Base-by-base conservation (phyloP, 2,113 vertebrate species). In the Amphiprion ocellaris region DNA sequence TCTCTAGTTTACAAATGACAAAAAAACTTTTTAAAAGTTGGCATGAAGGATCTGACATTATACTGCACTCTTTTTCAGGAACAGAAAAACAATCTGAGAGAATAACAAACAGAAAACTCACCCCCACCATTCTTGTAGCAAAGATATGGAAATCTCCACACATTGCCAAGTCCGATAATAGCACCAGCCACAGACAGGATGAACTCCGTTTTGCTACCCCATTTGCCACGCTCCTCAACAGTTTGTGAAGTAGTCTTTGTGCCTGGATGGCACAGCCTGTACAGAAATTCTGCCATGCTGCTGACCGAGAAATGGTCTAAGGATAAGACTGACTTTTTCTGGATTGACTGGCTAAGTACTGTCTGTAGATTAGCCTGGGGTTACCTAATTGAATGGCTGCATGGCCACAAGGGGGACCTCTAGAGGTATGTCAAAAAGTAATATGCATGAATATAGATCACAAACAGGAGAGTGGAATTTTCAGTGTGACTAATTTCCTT, bases 121-220 rank as follows among this genome's bases (percentile, higher is more conserved):
- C 92, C 91, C 0, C 91, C 92, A 2, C 92, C 92, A 60, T 93
- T 93, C 69, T 92, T 93, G 87, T 93, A 93, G 76, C 92, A 93
- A 33, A 93, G 83, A 79, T 93, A 93, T 4, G 92, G 91, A 84
- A 93, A 93, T 77, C 92, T 91, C 92, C 92, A 93, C n/a, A 93
- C 63, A 0, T 93, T 93, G 62, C 91, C 92, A 0, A 92, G 85
- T 74, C 92, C 91, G 55, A 93, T 87, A 60, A 93, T 84, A 46
- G 90, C 89, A 49, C 91, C 91, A 11, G 90, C 90, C 53, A 88
- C 83, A 62, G 91, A 87, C 12, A 93, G 66, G 58, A 93, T 80
- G 70, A 92, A 93, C 74, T 93, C 92, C 17, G 21, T 83, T 65
- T 93, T 92, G 54, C 63, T 92, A 0, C 46, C 79, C 92, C 92